These are phyloP conservation scores for Zapus hudsonius DNA, from an alignment of 2,113 vertebrate genomes.

Conservation along the genomic window DNA sequence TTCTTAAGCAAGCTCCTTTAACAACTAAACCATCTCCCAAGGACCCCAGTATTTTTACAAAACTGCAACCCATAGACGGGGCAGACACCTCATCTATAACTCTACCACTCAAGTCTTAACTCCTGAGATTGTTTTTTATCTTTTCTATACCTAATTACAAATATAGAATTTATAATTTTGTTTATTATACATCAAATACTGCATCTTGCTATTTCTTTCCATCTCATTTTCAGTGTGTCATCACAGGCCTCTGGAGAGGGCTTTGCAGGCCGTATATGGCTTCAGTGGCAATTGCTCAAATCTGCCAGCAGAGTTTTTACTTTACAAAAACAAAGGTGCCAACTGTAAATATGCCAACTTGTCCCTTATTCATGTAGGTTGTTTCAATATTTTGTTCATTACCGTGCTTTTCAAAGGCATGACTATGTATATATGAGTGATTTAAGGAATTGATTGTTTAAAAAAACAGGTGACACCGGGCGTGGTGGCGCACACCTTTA, in stretches of 20 bases:
- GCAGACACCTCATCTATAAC: background rate
- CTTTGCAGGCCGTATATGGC: background rate
- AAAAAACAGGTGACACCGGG: too few species aligned
- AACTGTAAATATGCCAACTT: background rate
- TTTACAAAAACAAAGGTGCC: background rate
- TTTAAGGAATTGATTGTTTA: background rate
- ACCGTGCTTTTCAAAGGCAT: background rate
- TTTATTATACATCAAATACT: background rate
- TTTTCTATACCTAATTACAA: background rate
- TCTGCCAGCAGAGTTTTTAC: background rate
- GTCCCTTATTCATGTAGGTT: background rate
- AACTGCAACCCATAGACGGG: background rate
- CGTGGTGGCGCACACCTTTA: too few species aligned
- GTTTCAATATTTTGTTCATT: background rate
- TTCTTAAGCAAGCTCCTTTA: too few species aligned
- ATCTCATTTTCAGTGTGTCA: background rate
- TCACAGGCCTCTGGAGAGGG: background rate
- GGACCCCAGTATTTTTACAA: too few species aligned
- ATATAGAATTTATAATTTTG: too few species aligned
- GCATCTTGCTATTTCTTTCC: background rate
- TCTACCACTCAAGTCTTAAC: background rate
- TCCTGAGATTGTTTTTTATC: background rate
- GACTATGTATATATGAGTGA: background rate
- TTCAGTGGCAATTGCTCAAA: background rate
- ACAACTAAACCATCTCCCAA: too few species aligned